phyloP scores from a whole-genome alignment of 1,140 invertebrate genomes.

The Sesamia nonagrioides region DNA sequence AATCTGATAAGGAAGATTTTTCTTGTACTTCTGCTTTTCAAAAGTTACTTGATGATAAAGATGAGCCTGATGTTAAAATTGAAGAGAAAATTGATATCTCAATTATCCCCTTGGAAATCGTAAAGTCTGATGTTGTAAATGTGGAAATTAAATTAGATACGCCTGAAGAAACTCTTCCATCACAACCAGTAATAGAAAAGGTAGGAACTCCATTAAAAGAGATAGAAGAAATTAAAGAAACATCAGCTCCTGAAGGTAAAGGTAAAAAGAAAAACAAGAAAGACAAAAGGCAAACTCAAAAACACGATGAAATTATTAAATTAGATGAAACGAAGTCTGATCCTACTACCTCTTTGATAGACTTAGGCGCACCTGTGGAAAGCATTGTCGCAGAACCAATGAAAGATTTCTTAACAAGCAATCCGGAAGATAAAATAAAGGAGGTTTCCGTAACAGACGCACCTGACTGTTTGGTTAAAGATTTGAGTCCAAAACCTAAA shows the following conservation, averaged over 20 bases:
- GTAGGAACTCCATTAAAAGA: conserved; percentile 33
- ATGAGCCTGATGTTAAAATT: conserved; percentile 38
- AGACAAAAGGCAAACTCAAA: conserved; percentile 59
- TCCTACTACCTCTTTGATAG: neutral
- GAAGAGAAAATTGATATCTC: conserved; percentile 23
- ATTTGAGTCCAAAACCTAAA: conserved; percentile 63
- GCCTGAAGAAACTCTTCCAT: conserved; percentile 13
- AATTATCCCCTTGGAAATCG: conserved; percentile 18
- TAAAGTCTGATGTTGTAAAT: neutral
- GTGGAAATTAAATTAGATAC: conserved; percentile 26
- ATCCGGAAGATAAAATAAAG: neutral
- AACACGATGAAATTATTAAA: conserved; percentile 37
- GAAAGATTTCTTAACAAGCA: neutral
- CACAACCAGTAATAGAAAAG: neutral
- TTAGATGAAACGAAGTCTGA: neutral
- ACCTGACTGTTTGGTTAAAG: neutral
- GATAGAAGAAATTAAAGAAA: neutral
- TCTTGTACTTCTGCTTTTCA: conserved; percentile 73
- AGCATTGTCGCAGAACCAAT: neutral
- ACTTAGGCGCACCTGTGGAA: neutral
- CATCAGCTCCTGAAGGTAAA: conserved; percentile 49
- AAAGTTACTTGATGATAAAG: conserved; percentile 55
- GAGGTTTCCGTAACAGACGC: neutral
- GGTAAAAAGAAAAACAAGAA: conserved; percentile 68
- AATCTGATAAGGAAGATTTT: conserved; percentile 70